Conservation (phyloP, 1,140 invertebrate species). For the Pseudoatta argentina region DNA sequence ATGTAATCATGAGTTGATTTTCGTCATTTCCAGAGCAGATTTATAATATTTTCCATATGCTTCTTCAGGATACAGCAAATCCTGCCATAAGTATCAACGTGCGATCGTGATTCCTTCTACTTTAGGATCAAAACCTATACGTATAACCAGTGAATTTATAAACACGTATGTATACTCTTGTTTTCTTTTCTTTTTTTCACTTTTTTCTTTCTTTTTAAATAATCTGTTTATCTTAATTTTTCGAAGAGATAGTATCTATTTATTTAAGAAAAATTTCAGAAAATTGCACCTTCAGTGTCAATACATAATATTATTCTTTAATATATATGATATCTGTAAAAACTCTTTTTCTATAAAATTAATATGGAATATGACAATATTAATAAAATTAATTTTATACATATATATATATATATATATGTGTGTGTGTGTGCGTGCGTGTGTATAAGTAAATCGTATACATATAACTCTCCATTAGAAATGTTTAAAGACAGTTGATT, state of each 20-base stretch:
- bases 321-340: neutral
- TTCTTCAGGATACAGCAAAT: neutral
- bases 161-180: neutral
- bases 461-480: too few relatives aligned
- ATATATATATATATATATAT: too few relatives aligned
- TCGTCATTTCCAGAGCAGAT: neutral
- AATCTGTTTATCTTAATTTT: neutral
- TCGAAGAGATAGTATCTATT: neutral
- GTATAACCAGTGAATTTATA: neutral
- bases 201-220: neutral
- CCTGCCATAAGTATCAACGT: neutral
- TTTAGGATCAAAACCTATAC: neutral
- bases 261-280: neutral
- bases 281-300: neutral
- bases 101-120: neutral
- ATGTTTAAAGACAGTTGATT: too few relatives aligned
- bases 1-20: slow-evolving; percentile 33
- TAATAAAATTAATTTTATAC: neutral
- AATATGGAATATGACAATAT: neutral
- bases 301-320: neutral
- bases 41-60: neutral
- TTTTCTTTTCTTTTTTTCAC: neutral
- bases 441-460: too few relatives aligned
- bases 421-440: too few relatives aligned
- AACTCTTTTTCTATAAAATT: neutral